Evolutionary conservation across 2,113 vertebrate species (phyloP).

Genomic region (Burhinus bistriatus): DNA sequence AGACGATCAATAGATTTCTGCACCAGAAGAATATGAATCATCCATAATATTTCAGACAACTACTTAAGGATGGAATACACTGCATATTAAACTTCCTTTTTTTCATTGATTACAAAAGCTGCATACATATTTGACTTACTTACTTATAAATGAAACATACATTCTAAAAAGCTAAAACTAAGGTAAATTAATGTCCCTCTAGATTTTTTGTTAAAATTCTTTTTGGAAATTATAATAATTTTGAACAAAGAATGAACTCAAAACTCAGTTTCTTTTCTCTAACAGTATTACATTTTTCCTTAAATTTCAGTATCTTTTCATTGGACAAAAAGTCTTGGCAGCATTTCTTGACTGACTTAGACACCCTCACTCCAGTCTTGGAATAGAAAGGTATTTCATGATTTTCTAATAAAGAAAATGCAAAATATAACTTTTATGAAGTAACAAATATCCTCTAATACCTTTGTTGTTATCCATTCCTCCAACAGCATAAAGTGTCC

Average conservation of each 20-base stretch:
- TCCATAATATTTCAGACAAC: not conserved
- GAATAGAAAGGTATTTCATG: not conserved
- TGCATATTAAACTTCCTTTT: not conserved
- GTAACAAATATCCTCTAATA: slow-evolving; percentile 36
- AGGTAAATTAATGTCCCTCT: not conserved
- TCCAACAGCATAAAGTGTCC: slow-evolving; percentile 80
- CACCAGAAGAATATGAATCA: not conserved
- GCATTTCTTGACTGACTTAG: not conserved
- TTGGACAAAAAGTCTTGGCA: not conserved
- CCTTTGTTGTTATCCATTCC: slow-evolving; percentile 86
- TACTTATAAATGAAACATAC: not conserved
- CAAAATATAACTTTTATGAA: not conserved
- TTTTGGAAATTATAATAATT: not conserved
- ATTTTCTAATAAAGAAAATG: not conserved
- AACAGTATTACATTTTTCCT: not conserved
- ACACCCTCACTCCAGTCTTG: rapidly evolving
- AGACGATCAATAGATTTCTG: not conserved
- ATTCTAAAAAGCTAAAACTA: not conserved
- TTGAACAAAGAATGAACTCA: not conserved
- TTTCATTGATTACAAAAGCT: not conserved
- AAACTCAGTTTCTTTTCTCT: not conserved
- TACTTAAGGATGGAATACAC: not conserved
- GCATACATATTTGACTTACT: not conserved
- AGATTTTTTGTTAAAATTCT: not conserved
- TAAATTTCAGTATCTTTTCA: not conserved